Evolutionary conservation across 2,888 invertebrate genomes (phyloP).

Genomic region (Parascotia fuliginaria): DNA sequence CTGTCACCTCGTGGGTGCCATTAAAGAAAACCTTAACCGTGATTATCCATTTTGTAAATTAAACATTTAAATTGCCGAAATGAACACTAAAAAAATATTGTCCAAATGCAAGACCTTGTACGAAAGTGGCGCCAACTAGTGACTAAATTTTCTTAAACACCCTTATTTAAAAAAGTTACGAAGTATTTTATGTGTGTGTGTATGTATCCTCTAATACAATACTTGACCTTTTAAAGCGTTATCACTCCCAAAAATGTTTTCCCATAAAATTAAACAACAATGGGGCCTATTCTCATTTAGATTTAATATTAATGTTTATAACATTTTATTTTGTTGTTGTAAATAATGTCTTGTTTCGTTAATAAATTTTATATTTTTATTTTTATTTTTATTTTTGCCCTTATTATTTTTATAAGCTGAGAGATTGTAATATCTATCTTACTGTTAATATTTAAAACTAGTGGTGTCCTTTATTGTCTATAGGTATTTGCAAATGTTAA

Average conservation of each 20-base stretch:
- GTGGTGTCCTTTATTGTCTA: too few species aligned
- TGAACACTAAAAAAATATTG: too few species aligned
- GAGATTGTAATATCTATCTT: constrained; percentile 31
- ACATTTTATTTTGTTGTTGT: constrained; percentile 71
- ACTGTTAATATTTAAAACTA: too few species aligned
- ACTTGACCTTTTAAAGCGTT: constrained; percentile 11
- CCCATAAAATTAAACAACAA: constrained; percentile 25
- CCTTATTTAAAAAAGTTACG: too few species aligned
- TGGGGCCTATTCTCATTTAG: constrained; percentile 67
- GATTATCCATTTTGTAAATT: too few species aligned
- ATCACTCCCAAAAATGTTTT: constrained; percentile 23
- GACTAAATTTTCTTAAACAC: too few species aligned
- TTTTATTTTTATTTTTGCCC: constrained; percentile 57
- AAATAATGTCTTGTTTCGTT: constrained; percentile 75
- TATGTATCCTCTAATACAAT: neutral
- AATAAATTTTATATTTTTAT: constrained; percentile 76
- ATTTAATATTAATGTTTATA: constrained; percentile 57
- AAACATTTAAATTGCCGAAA: too few species aligned
- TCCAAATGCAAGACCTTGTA: too few species aligned
- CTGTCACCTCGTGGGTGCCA: too few species aligned
- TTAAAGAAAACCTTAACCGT: too few species aligned
- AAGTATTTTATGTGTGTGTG: neutral
- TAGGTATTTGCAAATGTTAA: too few species aligned
- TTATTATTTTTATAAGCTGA: constrained; percentile 39
- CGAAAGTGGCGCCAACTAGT: too few species aligned